Evolutionary conservation across 2,113 vertebrate genomes (phyloP), one percentile per base, ranked within the genome.

Genomic region (Rhodinocichla rosea): DNA sequence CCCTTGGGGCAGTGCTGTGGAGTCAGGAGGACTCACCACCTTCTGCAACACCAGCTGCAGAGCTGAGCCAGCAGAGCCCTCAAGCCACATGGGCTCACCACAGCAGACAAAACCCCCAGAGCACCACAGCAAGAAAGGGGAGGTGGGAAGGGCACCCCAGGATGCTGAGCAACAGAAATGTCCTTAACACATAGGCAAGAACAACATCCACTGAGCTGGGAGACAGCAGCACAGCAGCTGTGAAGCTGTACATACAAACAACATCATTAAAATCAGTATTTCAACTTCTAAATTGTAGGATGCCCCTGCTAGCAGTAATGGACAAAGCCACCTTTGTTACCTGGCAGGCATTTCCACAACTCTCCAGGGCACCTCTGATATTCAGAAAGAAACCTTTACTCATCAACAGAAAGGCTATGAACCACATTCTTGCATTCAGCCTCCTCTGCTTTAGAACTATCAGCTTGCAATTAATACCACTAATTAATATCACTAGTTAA

Each of bases 401-500:
- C 55, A 49, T 17, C 22, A 35, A 62, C 39, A 76, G 45, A 86
- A 32, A 89, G 19, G 50, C 83, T 87, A 87, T 7, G 15, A 73
- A 94, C 45, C 49, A 89, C 18, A 42, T 67, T 74, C 59, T 55
- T 87, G 40, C 7, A 37, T 50, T 80, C 71, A 52, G 70, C 33
- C 50, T 81, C 84, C 27, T 80, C 44, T 80, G 89, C 3, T 3
- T 62, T 50, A 88, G 44, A 91, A 85, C 21, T 23, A 95, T 74
- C 71, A 69, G 47, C 52, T 80, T 5, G 9, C 63, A 95, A 93
- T 88, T 94, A 94, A 95, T 62, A 65, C 32, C 59, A 83, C 67
- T 83, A 83, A 91, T 93, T 95, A 93, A 89, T 89, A 91, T 23
- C 45, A 69, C 78, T 91, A 90, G 91, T 91, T 87, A 94, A 90